Percentiles rank a stretch among this genome's conserved stretches.
These are phyloP conservation scores for Sigmodon hispidus DNA, from an alignment of 2,113 vertebrate species.

Conservation along the genomic window DNA sequence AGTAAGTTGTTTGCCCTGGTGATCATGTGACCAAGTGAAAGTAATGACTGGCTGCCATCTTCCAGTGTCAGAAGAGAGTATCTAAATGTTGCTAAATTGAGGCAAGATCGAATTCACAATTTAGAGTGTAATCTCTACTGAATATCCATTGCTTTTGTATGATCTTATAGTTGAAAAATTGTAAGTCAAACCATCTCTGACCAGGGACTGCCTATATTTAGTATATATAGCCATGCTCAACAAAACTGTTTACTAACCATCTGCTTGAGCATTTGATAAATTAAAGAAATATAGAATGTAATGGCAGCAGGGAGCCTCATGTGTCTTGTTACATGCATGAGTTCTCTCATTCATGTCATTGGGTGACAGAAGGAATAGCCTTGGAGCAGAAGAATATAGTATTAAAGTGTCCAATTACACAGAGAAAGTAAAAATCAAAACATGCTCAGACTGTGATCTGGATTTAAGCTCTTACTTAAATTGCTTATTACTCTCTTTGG, in stretches of 20 bases:
- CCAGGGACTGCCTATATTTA: background rate
- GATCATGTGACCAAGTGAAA: background rate
- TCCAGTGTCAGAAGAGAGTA: background rate
- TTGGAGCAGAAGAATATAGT: background rate
- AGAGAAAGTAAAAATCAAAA: slow-evolving; percentile 48
- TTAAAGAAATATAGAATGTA: slow-evolving; percentile 1
- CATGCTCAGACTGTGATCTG: background rate
- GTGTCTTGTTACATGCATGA: background rate
- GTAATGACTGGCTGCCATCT: background rate
- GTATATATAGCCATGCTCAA: background rate
- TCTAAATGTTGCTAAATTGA: background rate
- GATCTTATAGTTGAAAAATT: background rate
- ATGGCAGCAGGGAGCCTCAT: background rate
- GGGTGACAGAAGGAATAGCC: background rate
- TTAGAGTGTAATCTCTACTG: background rate
- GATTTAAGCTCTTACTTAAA: slow-evolving; percentile 18
- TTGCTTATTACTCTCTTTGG: background rate
- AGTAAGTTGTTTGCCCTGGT: background rate
- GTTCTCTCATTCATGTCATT: background rate
- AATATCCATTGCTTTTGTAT: background rate
- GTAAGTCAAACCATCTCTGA: background rate
- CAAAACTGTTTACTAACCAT: background rate
- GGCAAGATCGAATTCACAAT: background rate
- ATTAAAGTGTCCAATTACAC: background rate
- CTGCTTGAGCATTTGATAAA: background rate